phyloP scores from a whole-genome alignment of 2,888 invertebrate species.

The Drosophila setosimentum region DNA sequence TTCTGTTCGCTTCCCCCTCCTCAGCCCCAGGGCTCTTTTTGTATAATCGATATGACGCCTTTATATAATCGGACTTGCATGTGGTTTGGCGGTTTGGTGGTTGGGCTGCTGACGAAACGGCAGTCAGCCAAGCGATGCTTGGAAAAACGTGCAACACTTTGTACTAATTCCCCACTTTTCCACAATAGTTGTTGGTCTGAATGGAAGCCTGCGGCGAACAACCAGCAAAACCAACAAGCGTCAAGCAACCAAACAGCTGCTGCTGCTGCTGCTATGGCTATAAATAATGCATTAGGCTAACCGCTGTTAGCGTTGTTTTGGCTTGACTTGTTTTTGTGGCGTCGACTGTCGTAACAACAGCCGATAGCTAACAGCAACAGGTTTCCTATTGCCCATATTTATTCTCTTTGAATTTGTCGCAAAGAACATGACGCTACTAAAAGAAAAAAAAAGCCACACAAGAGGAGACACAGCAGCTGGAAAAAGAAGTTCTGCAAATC shows the following conservation, averaged over 20 bases:
- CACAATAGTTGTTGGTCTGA: conserved; percentile 34
- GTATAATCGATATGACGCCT: conserved; percentile 19
- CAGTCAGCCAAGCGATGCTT: conserved; percentile 55
- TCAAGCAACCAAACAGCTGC: conserved; percentile 18
- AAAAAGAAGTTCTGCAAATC: conserved; percentile 2
- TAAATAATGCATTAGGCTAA: conserved; percentile 70
- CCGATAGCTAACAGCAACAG: conserved; percentile 38
- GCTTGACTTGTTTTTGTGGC: conserved; percentile 34
- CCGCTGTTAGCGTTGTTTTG: conserved; percentile 51
- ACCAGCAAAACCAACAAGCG: conserved; percentile 5
- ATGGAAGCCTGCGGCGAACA: conserved; percentile 15
- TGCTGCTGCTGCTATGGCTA: conserved; percentile 39
- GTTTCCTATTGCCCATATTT: conserved; percentile 51
- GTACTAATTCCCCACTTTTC: conserved; percentile 64
- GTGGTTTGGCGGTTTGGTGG: conserved; percentile 22
- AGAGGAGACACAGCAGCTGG: not conserved
- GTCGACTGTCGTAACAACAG: conserved; percentile 54
- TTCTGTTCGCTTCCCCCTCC: conserved; percentile 60
- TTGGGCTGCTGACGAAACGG: conserved; percentile 50
- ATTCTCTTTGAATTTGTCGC: conserved; percentile 32
- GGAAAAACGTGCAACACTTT: conserved; percentile 68
- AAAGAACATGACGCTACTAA: conserved; percentile 33
- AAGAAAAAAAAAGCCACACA: not conserved
- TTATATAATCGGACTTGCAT: conserved; percentile 54
- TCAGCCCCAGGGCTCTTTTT: conserved; percentile 2